Evolutionary conservation across 2,888 invertebrate genomes (phyloP), one percentile per base, ranked within the genome.

Genomic region (Lepas anatifera): DNA sequence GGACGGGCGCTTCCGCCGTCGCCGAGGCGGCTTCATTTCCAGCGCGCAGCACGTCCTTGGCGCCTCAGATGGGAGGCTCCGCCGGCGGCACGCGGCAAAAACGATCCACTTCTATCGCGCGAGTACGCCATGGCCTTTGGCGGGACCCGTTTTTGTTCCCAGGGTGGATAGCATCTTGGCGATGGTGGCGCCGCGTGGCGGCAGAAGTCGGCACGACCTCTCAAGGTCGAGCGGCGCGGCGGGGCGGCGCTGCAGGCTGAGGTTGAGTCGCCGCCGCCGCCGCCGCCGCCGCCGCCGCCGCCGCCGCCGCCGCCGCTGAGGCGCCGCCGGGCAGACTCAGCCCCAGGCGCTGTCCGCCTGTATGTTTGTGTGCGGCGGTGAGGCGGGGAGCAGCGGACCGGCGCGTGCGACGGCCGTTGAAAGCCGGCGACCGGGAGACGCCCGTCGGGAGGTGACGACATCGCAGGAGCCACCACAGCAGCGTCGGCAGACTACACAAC

Each of bases 61-160:
- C 58, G 29, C 7, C 29, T 10, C 22, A 7, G 58, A 32, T 32
- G 32, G n/a, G n/a, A n/a, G n/a, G 32, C 32, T 35, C 3, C 22
- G 3, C 58, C 32, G 41, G 13, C 27, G 58, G 7, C 58, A 29
- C 25, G 29, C 52, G 27, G 58, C 58, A 58, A 58, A 58, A 58
- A 58, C 32, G 58, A 32, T 32, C 58, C 35, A 58, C 29, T 35
- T 58, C 35, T 58, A 35, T 35, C 58, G 35, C 16, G 29, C 52
- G 52, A 25, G 58, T 58, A 58, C 58, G 58, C 48, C n/a, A 18
- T 18, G 35, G 18, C 35, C 35, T 32, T 10, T 35, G 52, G 58
- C 58, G 35, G 58, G 35, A 32, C 58, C 18, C 58, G 58, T 58
- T 58, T 58, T 58, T 58, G 58, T 58, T 58, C 58, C 58, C 58